A percentile compares a stretch with the other conserved stretches of the same genome.
phyloP scores from a whole-genome alignment of 2,888 invertebrate genomes.

The Sinentomon sp. region DNA sequence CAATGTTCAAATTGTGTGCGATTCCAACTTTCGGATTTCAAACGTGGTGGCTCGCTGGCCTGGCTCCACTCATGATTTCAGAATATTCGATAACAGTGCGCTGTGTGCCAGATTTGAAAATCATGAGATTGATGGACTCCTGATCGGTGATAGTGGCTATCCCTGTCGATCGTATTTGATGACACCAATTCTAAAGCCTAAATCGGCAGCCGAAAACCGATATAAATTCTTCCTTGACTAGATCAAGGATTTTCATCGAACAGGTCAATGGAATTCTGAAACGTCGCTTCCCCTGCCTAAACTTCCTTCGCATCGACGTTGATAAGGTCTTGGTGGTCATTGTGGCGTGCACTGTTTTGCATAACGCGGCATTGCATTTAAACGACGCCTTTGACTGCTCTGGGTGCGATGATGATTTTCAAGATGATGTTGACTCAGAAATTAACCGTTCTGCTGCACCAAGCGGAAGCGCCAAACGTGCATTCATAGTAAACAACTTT shows the following conservation, averaged over 20 bases:
- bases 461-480: too few relatives aligned
- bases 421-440: too few relatives aligned
- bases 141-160: conserved; percentile 15
- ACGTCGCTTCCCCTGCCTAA: conserved; percentile 9
- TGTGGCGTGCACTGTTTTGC: conserved; percentile 8
- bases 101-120: conserved; percentile 2
- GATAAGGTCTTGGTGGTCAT: conserved; percentile 5
- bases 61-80: conserved; percentile 2
- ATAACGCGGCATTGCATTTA: conserved; percentile 7
- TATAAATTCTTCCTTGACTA: conserved; percentile 12
- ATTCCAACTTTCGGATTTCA: neutral
- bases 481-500: too few relatives aligned
- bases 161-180: conserved; percentile 11
- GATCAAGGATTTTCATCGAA: conserved; percentile 11
- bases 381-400: too few relatives aligned
- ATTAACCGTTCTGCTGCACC: too few relatives aligned
- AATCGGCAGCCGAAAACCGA: conserved; percentile 7
- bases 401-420: too few relatives aligned
- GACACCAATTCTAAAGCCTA: conserved; percentile 13
- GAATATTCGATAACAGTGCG: neutral
- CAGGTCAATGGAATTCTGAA: conserved; percentile 11
- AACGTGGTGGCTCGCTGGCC: conserved; percentile 4
- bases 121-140: neutral
- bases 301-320: conserved; percentile 6
- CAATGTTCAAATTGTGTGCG: conserved; percentile 9